Percentiles rank a stretch among this genome's conserved stretches.
Conservation (phyloP, 2,797 vertebrate species). For the Carapus acus region DNA sequence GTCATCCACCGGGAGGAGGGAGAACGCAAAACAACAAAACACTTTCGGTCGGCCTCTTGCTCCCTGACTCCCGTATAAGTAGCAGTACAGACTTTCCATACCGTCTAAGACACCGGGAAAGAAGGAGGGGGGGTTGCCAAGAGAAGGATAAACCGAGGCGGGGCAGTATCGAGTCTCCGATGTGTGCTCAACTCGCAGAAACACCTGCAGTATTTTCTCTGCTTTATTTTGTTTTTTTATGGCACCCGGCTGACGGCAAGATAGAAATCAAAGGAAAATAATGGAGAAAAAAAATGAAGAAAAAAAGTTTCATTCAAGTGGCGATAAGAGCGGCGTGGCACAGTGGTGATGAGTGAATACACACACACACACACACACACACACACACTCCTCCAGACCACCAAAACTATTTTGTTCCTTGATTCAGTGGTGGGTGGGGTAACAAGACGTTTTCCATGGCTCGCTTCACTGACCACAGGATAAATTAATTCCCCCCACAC, state of each 20-base stretch:
- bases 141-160: slow-evolving; percentile 23
- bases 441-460: slow-evolving; percentile 1
- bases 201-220: slow-evolving; percentile 23
- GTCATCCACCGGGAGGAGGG: too few species aligned
- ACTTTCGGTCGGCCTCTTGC: too few species aligned
- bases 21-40: too few species aligned
- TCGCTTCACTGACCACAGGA: slow-evolving; percentile 16
- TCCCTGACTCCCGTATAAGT: too few species aligned
- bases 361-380: not conserved
- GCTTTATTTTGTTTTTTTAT: slow-evolving; percentile 30
- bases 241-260: slow-evolving; percentile 4
- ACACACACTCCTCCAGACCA: too few species aligned
- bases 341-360: slow-evolving; percentile 7
- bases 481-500: slow-evolving; percentile 24
- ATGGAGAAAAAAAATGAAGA: too few species aligned
- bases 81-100: slow-evolving; percentile 1
- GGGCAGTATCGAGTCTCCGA: slow-evolving; percentile 39
- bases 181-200: slow-evolving; percentile 33
- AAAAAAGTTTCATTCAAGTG: not conserved
- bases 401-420: too few species aligned
- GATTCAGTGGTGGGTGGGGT: not conserved
- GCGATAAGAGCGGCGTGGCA: not conserved
- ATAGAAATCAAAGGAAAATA: slow-evolving; percentile 5
- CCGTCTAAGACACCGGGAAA: slow-evolving; percentile 18
- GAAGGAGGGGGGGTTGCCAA: slow-evolving; percentile 33